Evolutionary conservation across 2,113 vertebrate species (phyloP).

Genomic region (Montifringilla adamsi): DNA sequence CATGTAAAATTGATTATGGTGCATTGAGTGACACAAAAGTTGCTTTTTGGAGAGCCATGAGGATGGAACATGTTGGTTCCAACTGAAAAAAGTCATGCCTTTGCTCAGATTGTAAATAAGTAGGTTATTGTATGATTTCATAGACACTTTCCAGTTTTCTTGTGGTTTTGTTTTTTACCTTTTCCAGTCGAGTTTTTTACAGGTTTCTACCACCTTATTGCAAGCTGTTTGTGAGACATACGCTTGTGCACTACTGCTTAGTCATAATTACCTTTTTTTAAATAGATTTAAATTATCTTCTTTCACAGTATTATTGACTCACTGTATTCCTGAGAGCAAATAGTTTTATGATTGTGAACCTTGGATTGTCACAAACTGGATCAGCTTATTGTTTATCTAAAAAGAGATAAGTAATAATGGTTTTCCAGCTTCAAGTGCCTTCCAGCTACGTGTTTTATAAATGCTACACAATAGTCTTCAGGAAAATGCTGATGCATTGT

Average conservation of each 20-base stretch:
- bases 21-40: background rate
- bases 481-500: background rate
- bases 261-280: background rate
- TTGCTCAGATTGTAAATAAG: background rate
- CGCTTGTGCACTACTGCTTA: background rate
- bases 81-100: background rate
- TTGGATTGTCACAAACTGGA: background rate
- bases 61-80: background rate
- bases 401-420: background rate
- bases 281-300: background rate
- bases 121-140: background rate
- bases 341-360: background rate
- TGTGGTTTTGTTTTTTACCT: background rate
- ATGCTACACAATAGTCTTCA: background rate
- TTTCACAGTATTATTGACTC: background rate
- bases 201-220: background rate
- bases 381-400: background rate
- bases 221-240: background rate
- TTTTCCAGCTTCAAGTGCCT: background rate
- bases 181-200: background rate
- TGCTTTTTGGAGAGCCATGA: background rate
- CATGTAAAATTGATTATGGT: fast-evolving
- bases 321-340: background rate
- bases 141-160: background rate
- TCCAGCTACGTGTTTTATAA: background rate